Evolutionary conservation across 2,888 invertebrate genomes (phyloP).

Genomic region (Lasioglossum lativentre): DNA sequence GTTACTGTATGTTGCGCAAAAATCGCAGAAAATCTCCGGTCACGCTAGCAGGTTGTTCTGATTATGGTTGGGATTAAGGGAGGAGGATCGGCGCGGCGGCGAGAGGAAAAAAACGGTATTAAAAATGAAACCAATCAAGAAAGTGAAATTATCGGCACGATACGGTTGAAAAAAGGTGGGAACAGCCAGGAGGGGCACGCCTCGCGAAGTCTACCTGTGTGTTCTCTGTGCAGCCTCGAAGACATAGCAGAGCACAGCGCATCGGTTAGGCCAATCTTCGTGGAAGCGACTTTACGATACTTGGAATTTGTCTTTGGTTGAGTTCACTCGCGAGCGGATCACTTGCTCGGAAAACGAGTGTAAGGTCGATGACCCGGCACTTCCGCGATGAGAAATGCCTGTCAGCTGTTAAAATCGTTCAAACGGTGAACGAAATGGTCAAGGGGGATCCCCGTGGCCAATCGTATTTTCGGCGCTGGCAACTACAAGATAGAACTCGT

Average conservation of each 20-base stretch:
- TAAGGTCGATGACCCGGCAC: conserved; percentile 59
- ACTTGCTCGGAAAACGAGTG: conserved; percentile 43
- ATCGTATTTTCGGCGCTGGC: conserved; percentile 55
- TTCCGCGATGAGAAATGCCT: conserved; percentile 70
- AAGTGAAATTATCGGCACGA: background rate
- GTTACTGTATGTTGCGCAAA: background rate
- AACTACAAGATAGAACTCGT: conserved; percentile 41
- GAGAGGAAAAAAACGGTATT: background rate
- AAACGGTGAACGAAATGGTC: conserved; percentile 59
- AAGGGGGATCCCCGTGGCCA: conserved; percentile 37
- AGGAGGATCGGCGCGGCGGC: background rate
- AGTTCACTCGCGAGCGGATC: conserved; percentile 47
- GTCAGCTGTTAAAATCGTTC: conserved; percentile 73
- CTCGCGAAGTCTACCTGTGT: background rate
- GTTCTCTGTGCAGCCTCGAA: background rate
- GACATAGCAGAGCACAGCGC: background rate
- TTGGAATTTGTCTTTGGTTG: conserved; percentile 38
- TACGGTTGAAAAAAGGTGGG: background rate
- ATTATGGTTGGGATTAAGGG: background rate
- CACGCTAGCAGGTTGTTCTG: background rate
- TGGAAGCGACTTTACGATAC: conserved; percentile 62
- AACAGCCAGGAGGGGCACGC: background rate
- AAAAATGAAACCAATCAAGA: background rate
- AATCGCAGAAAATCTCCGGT: background rate
- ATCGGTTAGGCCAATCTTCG: conserved; percentile 55